phyloP scores from a whole-genome alignment of 2,113 vertebrate species.

The Entelurus aequoreus region DNA sequence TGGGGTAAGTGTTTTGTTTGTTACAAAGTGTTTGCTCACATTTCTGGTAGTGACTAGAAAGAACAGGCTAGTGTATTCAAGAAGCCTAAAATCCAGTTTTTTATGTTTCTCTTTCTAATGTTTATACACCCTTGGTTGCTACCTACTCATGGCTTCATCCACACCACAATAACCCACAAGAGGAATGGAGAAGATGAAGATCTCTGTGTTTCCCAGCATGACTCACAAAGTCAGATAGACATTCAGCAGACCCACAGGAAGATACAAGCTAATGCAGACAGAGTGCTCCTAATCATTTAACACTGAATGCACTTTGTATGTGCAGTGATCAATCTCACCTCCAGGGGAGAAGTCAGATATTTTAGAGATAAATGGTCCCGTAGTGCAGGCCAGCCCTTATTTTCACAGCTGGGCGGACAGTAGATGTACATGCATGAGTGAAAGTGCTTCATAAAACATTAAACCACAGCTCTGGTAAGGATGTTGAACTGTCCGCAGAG shows the following conservation, averaged over 20 bases:
- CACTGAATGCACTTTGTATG: conserved; percentile 1
- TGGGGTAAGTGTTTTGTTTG: no score
- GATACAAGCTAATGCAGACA: neutral
- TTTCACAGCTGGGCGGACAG: conserved; percentile 56
- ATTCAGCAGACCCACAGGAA: conserved; percentile 1
- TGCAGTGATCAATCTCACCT: conserved; percentile 22
- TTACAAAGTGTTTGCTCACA: no score
- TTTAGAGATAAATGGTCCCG: conserved; percentile 44
- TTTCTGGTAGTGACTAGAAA: no score
- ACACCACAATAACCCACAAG: conserved; percentile 13
- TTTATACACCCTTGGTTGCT: neutral
- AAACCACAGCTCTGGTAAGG: conserved; percentile 35
- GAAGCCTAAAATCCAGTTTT: no score
- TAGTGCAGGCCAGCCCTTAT: conserved; percentile 39
- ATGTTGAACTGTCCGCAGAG: neutral
- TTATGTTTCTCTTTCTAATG: neutral
- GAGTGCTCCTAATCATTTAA: neutral
- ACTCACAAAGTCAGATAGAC: neutral
- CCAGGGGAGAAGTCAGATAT: conserved; percentile 11
- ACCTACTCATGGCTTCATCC: neutral
- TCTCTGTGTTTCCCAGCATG: neutral
- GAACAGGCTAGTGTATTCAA: no score
- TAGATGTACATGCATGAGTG: conserved; percentile 6
- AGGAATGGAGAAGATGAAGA: conserved; percentile 8
- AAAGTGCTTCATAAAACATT: conserved; percentile 27